These are phyloP conservation scores for Macrophya alboannulata DNA, from an alignment of 2,888 invertebrate genomes.

Conservation along the genomic window DNA sequence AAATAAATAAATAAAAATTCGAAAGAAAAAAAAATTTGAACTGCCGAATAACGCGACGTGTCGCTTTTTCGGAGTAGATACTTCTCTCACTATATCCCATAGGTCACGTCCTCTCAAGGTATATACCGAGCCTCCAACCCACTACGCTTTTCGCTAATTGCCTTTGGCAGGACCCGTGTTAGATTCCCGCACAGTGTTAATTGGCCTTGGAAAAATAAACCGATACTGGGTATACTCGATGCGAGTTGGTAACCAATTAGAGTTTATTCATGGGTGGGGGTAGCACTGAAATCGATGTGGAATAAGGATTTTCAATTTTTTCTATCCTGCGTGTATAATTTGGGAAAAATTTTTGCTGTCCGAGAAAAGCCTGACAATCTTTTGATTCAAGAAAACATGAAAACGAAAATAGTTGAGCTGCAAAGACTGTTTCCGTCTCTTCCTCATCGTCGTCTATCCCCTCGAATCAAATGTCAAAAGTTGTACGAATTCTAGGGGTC, in stretches of 20 bases:
- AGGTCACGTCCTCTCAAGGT: conserved; percentile 35
- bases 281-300: not conserved
- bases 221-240: not conserved
- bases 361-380: not conserved
- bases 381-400: not conserved
- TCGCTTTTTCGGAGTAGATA: not conserved
- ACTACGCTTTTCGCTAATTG: conserved; percentile 39
- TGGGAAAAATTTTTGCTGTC: not conserved
- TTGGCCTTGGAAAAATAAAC: conserved; percentile 51
- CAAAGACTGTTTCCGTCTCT: not conserved
- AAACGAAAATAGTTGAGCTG: not conserved
- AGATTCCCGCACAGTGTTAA: conserved; percentile 38
- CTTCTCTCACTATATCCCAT: not conserved
- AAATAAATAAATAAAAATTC: not conserved
- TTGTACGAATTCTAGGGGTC: conserved; percentile 4
- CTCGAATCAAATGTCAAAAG: not conserved
- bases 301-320: not conserved
- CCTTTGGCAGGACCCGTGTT: conserved; percentile 38
- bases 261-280: not conserved
- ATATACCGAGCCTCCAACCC: conserved; percentile 16
- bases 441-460: not conserved
- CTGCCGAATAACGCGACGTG: not conserved
- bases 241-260: conserved; percentile 29
- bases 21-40: not conserved
- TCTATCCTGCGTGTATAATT: not conserved